Base-by-base conservation (phyloP, 2,113 vertebrate species). In the Mormoops blainvillei region DNA sequence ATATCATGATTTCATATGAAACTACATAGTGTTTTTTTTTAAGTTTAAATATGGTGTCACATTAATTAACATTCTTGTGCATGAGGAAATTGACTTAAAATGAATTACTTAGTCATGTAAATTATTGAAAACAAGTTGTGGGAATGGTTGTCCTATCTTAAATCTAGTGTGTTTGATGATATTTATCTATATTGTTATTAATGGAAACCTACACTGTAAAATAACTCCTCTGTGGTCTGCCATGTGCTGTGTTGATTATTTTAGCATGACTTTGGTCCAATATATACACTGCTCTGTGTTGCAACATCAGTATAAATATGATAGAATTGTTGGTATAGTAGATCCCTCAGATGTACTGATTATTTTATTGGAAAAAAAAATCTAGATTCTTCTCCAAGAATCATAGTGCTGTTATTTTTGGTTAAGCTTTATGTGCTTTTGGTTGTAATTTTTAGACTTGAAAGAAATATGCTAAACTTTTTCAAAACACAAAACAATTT, bases 381-480 rank as follows among this genome's bases (percentile, higher is more conserved):
- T n/a, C 78, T 82, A 73, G 54, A 31, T 77, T 56, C n/a, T 58
- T 90, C 81, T 89, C 45, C 71, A 84, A 77, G 33, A 84, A 45
- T 87, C 56, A 77, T 11, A 86, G 1, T 54, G 41, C 36, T 87
- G 4, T 81, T 94, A 77, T 74, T 88, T 85, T 82, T n/a, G 36
- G 70, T 87, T 90, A 87, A 82, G 20, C 4, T 76, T 84, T 78
- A 91, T 70, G 24, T 87, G 86, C 52, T 85, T 83, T 91, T 31
- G 22, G 36, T 61, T 89, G 31, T 58, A 52, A 41, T 65, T 91
- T 97, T 95, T 90, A 94, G 38, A 88, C 38, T 85, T 71, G 33
- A 94, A 88, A 93, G 48, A 89, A 95, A 95, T 94, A 10, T 43
- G 74, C 22, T 74, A 86, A 96, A 81, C 8, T 20, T 38, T 95